A percentile compares a stretch with the other conserved stretches of the same genome.
phyloP scores from a whole-genome alignment of 2,113 vertebrate species.

The Lampris incognitus region DNA sequence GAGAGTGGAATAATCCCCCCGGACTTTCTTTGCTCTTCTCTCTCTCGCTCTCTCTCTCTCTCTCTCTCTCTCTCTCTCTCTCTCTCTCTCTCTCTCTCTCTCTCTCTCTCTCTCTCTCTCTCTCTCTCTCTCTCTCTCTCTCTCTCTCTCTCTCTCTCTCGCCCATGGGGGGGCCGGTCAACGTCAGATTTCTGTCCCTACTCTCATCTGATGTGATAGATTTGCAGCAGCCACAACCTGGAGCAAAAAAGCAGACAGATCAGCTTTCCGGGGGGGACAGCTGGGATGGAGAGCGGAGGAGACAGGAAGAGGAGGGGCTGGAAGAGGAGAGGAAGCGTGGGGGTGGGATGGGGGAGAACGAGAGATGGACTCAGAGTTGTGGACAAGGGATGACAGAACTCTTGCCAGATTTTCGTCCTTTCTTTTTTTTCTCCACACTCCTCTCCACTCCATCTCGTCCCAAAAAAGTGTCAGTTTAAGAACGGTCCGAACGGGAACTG shows the following conservation, averaged over 20 bases:
- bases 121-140: neutral
- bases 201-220: constrained; percentile 81
- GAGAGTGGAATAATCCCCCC: constrained; percentile 65
- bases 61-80: neutral
- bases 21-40: constrained; percentile 60
- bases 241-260: constrained; percentile 54
- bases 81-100: neutral
- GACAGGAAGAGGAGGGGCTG: neutral
- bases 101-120: constrained; percentile 40
- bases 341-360: neutral
- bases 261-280: constrained; percentile 56
- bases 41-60: constrained; percentile 18
- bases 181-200: constrained; percentile 61
- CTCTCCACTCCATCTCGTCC: too few relatives aligned
- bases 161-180: constrained; percentile 40
- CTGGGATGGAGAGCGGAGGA: constrained; percentile 32
- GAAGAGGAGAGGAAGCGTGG: neutral
- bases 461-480: too few relatives aligned
- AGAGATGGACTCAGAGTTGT: neutral
- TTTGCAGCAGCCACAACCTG: constrained; percentile 78
- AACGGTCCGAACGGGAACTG: neutral
- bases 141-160: neutral
- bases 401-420: neutral
- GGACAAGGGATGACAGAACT: neutral
- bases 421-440: neutral